Evolutionary conservation across 2,888 invertebrate genomes (phyloP).

Genomic region (Amiota minor): DNA sequence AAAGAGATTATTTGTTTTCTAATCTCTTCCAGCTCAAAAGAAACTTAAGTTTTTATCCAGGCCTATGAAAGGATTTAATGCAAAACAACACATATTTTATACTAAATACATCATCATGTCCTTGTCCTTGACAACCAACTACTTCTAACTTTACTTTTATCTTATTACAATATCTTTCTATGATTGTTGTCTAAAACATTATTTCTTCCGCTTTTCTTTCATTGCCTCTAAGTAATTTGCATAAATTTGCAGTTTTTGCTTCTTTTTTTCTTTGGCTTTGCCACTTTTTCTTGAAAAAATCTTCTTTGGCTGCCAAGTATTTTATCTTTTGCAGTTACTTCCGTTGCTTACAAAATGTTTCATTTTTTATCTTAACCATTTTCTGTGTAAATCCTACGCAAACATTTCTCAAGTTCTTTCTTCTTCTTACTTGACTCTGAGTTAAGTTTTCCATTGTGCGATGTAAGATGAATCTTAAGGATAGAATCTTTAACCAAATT

Average conservation of each 20-base stretch:
- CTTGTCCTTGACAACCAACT: no score
- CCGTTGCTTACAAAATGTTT: background rate
- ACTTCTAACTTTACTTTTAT: no score
- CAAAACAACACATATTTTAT: no score
- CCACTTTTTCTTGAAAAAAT: no score
- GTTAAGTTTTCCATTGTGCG: background rate
- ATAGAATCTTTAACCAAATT: background rate
- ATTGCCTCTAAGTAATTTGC: conserved; percentile 6
- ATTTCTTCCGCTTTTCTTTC: background rate
- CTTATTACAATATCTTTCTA: no score
- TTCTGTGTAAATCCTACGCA: background rate
- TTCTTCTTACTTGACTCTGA: background rate
- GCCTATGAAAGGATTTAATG: background rate
- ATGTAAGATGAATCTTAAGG: no score
- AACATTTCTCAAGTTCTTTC: no score
- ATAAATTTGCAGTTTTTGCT: conserved; percentile 11
- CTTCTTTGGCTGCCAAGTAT: background rate
- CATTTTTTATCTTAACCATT: background rate
- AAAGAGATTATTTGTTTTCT: no score
- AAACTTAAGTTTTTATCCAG: no score
- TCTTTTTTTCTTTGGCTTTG: no score
- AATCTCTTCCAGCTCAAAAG: no score
- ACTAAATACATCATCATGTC: no score
- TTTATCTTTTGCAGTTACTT: conserved; percentile 17
- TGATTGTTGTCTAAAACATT: background rate